Evolutionary conservation across 2,113 vertebrate species (phyloP).

Genomic region (Anarrhichthys ocellatus): DNA sequence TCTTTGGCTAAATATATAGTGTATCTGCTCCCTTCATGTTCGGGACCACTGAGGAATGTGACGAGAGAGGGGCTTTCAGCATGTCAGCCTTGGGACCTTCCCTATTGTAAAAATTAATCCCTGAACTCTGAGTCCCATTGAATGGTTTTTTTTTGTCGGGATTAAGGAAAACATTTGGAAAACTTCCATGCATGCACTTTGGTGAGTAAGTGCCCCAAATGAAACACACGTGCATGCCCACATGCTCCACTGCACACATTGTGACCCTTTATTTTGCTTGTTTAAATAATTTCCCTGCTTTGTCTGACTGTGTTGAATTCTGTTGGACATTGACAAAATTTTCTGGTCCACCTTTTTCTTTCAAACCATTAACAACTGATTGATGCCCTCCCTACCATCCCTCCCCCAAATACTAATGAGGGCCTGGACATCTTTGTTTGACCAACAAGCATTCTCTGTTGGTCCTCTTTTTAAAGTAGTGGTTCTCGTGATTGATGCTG

Average conservation of each 20-base stretch:
- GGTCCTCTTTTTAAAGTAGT: neutral
- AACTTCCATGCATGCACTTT: conserved; percentile 45
- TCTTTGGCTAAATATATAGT: conserved; percentile 29
- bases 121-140: conserved; percentile 25
- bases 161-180: conserved; percentile 56
- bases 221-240: conserved; percentile 35
- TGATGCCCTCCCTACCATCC: neutral
- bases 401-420: conserved; percentile 1
- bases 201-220: conserved; percentile 31
- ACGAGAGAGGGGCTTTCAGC: conserved; percentile 38
- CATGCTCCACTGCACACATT: neutral
- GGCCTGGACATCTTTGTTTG: neutral
- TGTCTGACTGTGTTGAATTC: neutral
- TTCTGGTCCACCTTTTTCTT: neutral
- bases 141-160: conserved; percentile 46
- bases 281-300: neutral
- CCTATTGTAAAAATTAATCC: conserved; percentile 70
- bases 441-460: neutral
- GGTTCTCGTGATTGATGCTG: neutral
- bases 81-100: conserved; percentile 30
- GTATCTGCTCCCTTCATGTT: conserved; percentile 29
- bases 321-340: neutral
- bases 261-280: neutral
- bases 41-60: conserved; percentile 54
- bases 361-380: neutral